Evolutionary conservation across 2,888 invertebrate species (phyloP).

Genomic region (Tinea trinotella): DNA sequence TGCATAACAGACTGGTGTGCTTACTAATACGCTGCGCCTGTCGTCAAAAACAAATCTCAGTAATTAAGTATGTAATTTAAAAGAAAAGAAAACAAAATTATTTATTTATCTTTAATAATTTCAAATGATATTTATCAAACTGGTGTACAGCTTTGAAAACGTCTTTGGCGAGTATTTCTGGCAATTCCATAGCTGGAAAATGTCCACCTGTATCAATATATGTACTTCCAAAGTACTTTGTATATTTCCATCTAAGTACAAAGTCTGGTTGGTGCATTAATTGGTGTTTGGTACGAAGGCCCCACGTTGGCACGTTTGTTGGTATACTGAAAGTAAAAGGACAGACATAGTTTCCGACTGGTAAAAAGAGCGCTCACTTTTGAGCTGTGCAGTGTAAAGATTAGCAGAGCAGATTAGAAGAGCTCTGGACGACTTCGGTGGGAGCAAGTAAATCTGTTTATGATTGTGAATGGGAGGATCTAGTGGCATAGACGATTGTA

Average conservation of each 20-base stretch:
- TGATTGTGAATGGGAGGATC: too few relatives aligned
- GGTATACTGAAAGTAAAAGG: constrained; percentile 71
- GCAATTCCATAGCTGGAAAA: constrained; percentile 87
- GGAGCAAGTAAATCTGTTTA: too few relatives aligned
- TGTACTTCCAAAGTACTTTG: constrained; percentile 78
- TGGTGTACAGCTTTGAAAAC: constrained; percentile 74
- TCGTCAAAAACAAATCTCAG: too few relatives aligned
- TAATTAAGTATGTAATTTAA: too few relatives aligned
- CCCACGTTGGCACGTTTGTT: constrained; percentile 79
- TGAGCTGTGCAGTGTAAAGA: too few relatives aligned
- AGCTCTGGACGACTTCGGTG: too few relatives aligned
- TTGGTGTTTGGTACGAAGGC: constrained; percentile 82
- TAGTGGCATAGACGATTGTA: too few relatives aligned
- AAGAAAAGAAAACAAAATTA: background rate
- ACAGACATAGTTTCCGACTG: too few relatives aligned
- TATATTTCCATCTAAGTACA: constrained; percentile 72
- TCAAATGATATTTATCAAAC: constrained; percentile 29
- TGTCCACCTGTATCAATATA: constrained; percentile 83
- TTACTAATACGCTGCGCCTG: too few relatives aligned
- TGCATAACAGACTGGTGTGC: too few relatives aligned
- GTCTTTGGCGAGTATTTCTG: constrained; percentile 79
- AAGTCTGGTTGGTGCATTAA: constrained; percentile 72
- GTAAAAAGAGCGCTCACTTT: too few relatives aligned
- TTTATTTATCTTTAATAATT: background rate
- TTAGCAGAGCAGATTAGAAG: too few relatives aligned